Base-by-base conservation (phyloP, 2,888 invertebrate genomes). In the Nymphalis urticae region DNA sequence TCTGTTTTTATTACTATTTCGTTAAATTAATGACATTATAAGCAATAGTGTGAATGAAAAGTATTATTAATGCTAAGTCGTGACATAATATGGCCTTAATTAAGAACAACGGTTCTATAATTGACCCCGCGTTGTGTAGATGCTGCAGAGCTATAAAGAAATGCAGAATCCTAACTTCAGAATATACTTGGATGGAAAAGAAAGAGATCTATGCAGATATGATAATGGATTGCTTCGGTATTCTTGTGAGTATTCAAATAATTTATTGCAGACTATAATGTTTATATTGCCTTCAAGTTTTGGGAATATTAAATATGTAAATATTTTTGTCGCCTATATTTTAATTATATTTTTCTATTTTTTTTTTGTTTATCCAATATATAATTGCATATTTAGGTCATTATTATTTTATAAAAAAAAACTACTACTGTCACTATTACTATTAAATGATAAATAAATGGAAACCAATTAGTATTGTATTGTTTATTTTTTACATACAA, bases 171-270 rank as follows among this genome's bases (percentile, higher is more conserved):
- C 81, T 92, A 7, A 90, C 90, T 50, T 82, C 85, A 0, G 90
- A 91, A 67, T 92, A 92, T 72, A 87, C 85, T 70, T 92, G 90
- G 89, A 89, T 86, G 85, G 90, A 89, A 2, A 82, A 88, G 62
- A 92, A 89, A 71, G 92, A 92, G 74, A 77, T 90, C 1, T 92
- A 92, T 56, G 83, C 91, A 0, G 92, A 92, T 61, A 92, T 92
- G 92, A 78, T 92, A 7, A 90, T 92, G 92, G 92, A 92, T 70
- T 90, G 90, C 76, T 92, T 89, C 64, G 92, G 92, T 36, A 84
- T 92, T 72, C 75, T 92, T 73, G 92, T 92, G 72, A 84, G 89
- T 81, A n/a, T 32, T 56, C 21, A 5, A 7, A 59, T 21, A 50
- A 63, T 59, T 21, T 27, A 47, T n/a, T 62, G 4, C 42, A 13